A percentile compares a stretch with the other conserved stretches of the same genome.
These are phyloP conservation scores for Drosophila lacertosa DNA, from an alignment of 1,140 invertebrate species.

Conservation along the genomic window DNA sequence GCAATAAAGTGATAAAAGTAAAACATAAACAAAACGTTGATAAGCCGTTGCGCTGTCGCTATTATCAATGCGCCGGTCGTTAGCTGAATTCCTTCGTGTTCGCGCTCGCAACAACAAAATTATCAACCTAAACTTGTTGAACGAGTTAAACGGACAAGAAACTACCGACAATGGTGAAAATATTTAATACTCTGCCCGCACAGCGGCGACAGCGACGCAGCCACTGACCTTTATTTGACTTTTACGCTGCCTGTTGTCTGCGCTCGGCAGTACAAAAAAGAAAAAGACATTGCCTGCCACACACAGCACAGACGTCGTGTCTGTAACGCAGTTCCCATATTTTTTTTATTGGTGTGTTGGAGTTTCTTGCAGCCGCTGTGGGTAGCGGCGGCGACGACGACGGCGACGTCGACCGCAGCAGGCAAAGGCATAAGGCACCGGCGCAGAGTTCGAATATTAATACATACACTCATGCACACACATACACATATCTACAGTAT, in stretches of 20 bases:
- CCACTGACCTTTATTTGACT: constrained; percentile 81
- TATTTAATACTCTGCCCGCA: constrained; percentile 62
- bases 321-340: constrained; percentile 3
- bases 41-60: constrained; percentile 44
- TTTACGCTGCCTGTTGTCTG: constrained; percentile 55
- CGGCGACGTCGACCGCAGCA: constrained; percentile 7
- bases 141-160: constrained; percentile 66
- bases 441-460: constrained; percentile 3
- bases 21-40: constrained; percentile 78
- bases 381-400: neutral
- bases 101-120: constrained; percentile 43
- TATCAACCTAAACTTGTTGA: constrained; percentile 77
- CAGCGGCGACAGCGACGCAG: constrained; percentile 49
- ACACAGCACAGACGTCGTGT: constrained; percentile 39
- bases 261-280: constrained; percentile 71
- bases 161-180: constrained; percentile 75
- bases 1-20: constrained; percentile 65
- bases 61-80: constrained; percentile 71
- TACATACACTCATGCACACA: neutral
- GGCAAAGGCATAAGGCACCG: constrained; percentile 10
- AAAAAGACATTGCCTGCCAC: constrained; percentile 70
- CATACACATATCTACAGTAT: constrained; percentile 1
- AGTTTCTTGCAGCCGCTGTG: constrained; percentile 38
- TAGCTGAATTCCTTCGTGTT: constrained; percentile 40
- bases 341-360: constrained; percentile 28